Conservation (phyloP, 2,797 vertebrate species). For the Gymnothorax reevesii region DNA sequence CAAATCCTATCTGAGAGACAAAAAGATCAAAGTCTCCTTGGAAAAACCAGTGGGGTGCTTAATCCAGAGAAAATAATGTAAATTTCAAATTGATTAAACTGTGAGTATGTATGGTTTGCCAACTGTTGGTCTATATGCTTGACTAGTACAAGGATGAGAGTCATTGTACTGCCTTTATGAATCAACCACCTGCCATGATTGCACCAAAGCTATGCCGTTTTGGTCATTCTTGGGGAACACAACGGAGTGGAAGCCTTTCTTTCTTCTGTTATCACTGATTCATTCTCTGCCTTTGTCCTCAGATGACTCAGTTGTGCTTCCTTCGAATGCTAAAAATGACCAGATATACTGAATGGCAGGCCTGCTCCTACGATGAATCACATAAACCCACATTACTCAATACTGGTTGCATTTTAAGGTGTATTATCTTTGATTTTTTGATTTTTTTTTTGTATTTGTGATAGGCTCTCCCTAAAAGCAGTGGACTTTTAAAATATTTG, state of each 20-base stretch:
- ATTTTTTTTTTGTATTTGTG: background rate
- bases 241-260: background rate
- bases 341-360: background rate
- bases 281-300: background rate
- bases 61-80: background rate
- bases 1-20: background rate
- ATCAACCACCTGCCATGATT: background rate
- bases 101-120: background rate
- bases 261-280: background rate
- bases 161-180: background rate
- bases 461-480: background rate
- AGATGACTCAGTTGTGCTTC: background rate
- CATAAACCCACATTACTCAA: background rate
- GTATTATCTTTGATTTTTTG: background rate
- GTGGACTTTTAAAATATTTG: background rate
- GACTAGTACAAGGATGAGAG: background rate
- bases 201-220: background rate
- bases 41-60: background rate
- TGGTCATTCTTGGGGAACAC: no score
- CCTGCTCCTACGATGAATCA: conserved; percentile 8
- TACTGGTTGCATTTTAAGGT: background rate
- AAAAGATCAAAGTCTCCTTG: background rate
- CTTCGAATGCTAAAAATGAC: background rate
- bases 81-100: background rate
- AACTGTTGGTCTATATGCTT: background rate